These are phyloP conservation scores for Spodoptera littoralis DNA, from an alignment of 2,888 invertebrate species.

Conservation along the genomic window DNA sequence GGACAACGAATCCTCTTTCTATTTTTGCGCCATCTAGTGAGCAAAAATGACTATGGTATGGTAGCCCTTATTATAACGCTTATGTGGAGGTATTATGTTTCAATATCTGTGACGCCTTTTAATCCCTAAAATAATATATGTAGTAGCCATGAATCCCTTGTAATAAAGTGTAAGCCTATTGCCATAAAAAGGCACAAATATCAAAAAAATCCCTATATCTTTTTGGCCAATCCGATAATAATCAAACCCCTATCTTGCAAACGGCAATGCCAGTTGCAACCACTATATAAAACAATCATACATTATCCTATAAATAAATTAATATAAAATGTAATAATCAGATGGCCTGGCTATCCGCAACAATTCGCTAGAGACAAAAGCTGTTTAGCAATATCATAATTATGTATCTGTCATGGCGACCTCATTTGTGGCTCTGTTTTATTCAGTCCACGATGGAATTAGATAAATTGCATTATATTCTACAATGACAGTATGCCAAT, in stretches of 20 bases:
- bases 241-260: neutral
- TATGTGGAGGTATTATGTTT: too few relatives aligned
- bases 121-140: too few relatives aligned
- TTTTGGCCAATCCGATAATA: too few relatives aligned
- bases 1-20: too few relatives aligned
- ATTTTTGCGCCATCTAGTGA: too few relatives aligned
- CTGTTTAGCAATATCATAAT: slow-evolving; percentile 22
- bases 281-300: neutral
- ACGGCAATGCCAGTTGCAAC: neutral
- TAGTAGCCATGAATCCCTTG: too few relatives aligned
- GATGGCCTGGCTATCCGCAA: slow-evolving; percentile 27
- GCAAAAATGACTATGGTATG: too few relatives aligned
- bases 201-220: too few relatives aligned
- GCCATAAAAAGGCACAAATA: too few relatives aligned
- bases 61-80: too few relatives aligned
- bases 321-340: slow-evolving; percentile 24
- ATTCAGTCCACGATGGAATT: neutral
- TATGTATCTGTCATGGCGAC: slow-evolving; percentile 19
- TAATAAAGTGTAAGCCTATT: too few relatives aligned
- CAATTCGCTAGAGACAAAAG: slow-evolving; percentile 39
- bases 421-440: slow-evolving; percentile 25
- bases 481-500: neutral
- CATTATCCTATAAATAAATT: slow-evolving; percentile 22
- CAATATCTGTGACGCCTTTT: too few relatives aligned
- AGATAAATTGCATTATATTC: neutral